phyloP scores from a whole-genome alignment of 2,888 invertebrate species.

The Arrhopalites spinosus region DNA sequence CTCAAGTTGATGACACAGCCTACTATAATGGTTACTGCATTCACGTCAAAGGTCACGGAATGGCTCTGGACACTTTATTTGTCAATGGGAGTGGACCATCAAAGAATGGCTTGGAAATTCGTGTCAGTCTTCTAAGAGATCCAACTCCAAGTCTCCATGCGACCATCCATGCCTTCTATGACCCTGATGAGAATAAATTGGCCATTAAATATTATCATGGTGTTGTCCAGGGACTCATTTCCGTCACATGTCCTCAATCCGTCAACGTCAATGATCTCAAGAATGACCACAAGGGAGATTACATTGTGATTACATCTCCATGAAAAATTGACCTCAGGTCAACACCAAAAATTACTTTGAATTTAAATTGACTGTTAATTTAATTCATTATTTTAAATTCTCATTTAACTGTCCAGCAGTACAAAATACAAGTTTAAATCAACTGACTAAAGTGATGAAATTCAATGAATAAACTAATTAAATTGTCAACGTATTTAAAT shows the following conservation, averaged over 20 bases:
- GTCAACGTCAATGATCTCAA: constrained; percentile 5
- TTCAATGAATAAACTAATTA: too few species aligned
- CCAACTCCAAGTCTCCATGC: background rate
- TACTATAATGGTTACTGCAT: constrained; percentile 21
- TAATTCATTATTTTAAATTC: too few species aligned
- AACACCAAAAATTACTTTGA: background rate
- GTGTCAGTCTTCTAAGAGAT: constrained; percentile 1
- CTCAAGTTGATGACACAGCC: constrained; percentile 3
- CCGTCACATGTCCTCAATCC: background rate
- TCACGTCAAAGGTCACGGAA: constrained; percentile 8
- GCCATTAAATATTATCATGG: constrained; percentile 8
- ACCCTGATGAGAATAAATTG: constrained; percentile 11
- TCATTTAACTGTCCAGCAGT: too few species aligned
- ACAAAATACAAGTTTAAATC: too few species aligned
- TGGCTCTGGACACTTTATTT: background rate
- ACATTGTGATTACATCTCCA: constrained; percentile 15
- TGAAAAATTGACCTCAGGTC: background rate
- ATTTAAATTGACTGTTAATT: background rate
- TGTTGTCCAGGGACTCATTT: background rate
- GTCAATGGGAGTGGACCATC: constrained; percentile 19
- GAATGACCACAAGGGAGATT: background rate
- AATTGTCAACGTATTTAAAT: too few species aligned
- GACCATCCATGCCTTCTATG: background rate
- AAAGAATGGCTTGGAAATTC: background rate
- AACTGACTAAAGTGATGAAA: too few species aligned